A percentile compares a stretch with the other conserved stretches of the same genome.
phyloP scores from a whole-genome alignment of 2,113 vertebrate species.

The Macquaria australasica region DNA sequence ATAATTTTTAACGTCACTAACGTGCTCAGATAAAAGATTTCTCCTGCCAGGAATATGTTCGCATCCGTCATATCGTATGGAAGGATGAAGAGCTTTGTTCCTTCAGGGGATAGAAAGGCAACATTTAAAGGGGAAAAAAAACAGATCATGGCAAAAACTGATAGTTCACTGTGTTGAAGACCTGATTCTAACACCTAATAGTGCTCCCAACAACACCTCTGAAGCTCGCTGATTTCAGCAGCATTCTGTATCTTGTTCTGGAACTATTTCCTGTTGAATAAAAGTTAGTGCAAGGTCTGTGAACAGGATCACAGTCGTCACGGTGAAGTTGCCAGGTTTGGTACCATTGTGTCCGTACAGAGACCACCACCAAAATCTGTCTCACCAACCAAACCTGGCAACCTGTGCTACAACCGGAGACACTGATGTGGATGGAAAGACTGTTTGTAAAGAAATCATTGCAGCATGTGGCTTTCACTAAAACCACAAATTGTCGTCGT shows the following conservation, averaged over 20 bases:
- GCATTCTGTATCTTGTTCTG: neutral
- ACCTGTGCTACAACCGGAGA: too few relatives aligned
- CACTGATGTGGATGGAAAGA: neutral
- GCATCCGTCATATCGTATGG: neutral
- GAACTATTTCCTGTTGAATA: neutral
- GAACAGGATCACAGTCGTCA: neutral
- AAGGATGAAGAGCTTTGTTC: neutral
- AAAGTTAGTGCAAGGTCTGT: neutral
- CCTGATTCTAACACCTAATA: neutral
- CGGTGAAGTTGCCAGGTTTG: neutral
- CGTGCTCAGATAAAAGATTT: conserved; percentile 6
- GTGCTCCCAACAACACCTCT: neutral
- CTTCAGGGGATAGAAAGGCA: neutral
- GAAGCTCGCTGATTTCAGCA: neutral
- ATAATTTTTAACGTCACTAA: neutral
- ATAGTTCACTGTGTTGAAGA: neutral
- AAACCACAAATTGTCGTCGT: neutral
- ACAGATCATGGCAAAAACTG: too few relatives aligned
- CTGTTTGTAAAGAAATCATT: neutral
- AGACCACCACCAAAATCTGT: neutral
- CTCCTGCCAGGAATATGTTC: conserved; percentile 27
- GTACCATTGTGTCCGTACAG: neutral
- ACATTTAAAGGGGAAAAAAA: neutral
- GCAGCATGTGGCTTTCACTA: neutral
- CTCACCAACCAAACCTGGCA: neutral